Base-by-base conservation (phyloP, 2,888 invertebrate genomes). In the Caenorhabditis sp. region DNA sequence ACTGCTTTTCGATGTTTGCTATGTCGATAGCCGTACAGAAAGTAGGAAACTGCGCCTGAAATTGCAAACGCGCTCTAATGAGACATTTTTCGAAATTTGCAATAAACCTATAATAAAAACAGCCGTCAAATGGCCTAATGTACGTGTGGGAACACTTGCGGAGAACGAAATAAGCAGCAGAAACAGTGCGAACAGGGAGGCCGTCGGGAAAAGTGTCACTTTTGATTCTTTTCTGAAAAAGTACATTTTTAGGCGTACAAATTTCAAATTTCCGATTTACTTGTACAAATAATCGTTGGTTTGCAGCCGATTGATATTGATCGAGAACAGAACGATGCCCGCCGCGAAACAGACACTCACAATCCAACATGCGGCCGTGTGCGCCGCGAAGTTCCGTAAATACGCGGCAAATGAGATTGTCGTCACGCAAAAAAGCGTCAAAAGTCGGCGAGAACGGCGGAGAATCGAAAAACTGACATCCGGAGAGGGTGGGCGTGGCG, bases 231-330 rank as follows among this genome's bases (percentile, higher is more conserved):
- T 56, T 76, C 74, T 74, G 74, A 41, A 73, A 65, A 20, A n/a
- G 7, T n/a, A n/a, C n/a, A n/a, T n/a, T n/a, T n/a, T n/a, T n/a
- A n/a, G n/a, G n/a, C 24, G 2, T 24, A 3, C 13, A 1, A 15
- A 27, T 6, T 15, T 55, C 3, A 26, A 11, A 26, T 46, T 37
- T 0, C 9, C 35, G 30, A 30, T 30, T 45, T 11, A 74, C 74
- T 71, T 76, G 27, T 70, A 66, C 27, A 76, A 30, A 55, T 70
- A 71, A 52, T 76, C 76, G 39, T 76, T 76, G 4, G 76, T 70
- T 26, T 70, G 76, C 26, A 76, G 46, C 9, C 66, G 39, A 30
- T 55, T 58, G 13, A 71, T 71, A 20, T 41, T 61, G 32, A 76
- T 56, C 1, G 39, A 27, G 41, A 68, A 45, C 3, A 48, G 11